Conservation (phyloP, 2,113 vertebrate species). For the Lates calcarifer region DNA sequence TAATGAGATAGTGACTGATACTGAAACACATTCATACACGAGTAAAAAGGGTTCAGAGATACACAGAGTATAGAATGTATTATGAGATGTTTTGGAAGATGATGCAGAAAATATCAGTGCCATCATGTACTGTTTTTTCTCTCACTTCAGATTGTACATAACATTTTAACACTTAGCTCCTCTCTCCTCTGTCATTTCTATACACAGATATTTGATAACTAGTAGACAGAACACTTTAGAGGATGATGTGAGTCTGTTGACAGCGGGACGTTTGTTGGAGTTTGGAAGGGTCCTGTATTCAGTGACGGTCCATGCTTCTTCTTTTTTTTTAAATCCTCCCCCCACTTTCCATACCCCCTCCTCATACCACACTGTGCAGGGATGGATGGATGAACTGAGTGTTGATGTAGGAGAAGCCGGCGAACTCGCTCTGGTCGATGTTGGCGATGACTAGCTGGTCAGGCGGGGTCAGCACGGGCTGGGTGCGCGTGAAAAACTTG, state of each 20-base stretch:
- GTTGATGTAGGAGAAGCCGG: slow-evolving; percentile 97
- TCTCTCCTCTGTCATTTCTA: slow-evolving; percentile 33
- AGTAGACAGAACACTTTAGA: slow-evolving; percentile 57
- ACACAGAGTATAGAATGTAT: slow-evolving; percentile 35
- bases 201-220: slow-evolving; percentile 45
- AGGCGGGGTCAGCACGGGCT: slow-evolving; percentile 94
- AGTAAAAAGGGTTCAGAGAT: slow-evolving; percentile 43
- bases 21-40: slow-evolving; percentile 57
- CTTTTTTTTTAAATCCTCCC: too few relatives aligned
- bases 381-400: slow-evolving; percentile 92
- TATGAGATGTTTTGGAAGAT: slow-evolving; percentile 43
- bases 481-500: slow-evolving; percentile 97
- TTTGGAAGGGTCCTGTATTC: slow-evolving; percentile 62
- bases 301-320: slow-evolving; percentile 42
- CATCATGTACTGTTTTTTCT: not conserved
- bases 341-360: slow-evolving; percentile 5
- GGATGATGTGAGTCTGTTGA: slow-evolving; percentile 50
- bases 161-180: slow-evolving; percentile 39
- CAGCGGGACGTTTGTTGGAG: slow-evolving; percentile 22
- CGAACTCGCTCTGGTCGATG: slow-evolving; percentile 98
- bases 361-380: slow-evolving; percentile 91
- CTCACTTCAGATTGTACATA: slow-evolving; percentile 24
- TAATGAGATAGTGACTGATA: slow-evolving; percentile 47
- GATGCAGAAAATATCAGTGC: slow-evolving; percentile 36
- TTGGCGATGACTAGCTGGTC: slow-evolving; percentile 98